Evolutionary conservation across 2,888 invertebrate genomes (phyloP).

Genomic region (Euclidia mi): DNA sequence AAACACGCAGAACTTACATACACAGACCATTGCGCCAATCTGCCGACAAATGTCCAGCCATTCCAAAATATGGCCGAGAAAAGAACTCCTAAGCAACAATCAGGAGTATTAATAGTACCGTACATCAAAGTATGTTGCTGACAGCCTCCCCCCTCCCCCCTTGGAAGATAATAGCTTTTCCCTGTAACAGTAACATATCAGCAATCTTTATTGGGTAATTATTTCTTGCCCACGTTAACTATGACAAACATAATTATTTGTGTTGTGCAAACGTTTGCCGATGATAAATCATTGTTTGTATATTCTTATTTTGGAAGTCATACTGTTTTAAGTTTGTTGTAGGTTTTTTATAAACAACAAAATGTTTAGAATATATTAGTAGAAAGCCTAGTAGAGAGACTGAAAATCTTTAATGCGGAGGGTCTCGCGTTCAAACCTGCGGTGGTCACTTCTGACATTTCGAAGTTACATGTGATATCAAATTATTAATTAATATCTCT

Average conservation of each 20-base stretch:
- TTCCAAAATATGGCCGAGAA: conserved; percentile 11
- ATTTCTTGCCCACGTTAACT: conserved; percentile 60
- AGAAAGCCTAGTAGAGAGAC: too few species aligned
- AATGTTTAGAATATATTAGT: too few species aligned
- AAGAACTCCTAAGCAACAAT: conserved; percentile 34
- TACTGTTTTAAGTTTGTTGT: too few species aligned
- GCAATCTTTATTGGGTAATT: conserved; percentile 72
- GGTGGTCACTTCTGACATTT: too few species aligned
- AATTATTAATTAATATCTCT: too few species aligned
- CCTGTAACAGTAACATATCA: conserved; percentile 63
- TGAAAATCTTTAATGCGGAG: too few species aligned
- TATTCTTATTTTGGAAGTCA: conserved; percentile 9
- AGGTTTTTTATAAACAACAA: too few species aligned
- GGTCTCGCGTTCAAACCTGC: too few species aligned
- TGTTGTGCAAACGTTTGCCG: conserved; percentile 46
- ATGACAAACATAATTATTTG: conserved; percentile 71
- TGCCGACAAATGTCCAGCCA: conserved; percentile 1
- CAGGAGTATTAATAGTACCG: conserved; percentile 49
- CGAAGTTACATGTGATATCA: too few species aligned
- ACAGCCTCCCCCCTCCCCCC: conserved; percentile 37
- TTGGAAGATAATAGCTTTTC: conserved; percentile 64
- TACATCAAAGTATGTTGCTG: conserved; percentile 53
- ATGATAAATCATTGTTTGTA: conserved; percentile 27
- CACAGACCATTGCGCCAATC: too few species aligned
- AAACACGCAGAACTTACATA: too few species aligned